These are phyloP conservation scores for Drosophila parabipectinata DNA, from an alignment of 1,140 invertebrate genomes.

Conservation along the genomic window DNA sequence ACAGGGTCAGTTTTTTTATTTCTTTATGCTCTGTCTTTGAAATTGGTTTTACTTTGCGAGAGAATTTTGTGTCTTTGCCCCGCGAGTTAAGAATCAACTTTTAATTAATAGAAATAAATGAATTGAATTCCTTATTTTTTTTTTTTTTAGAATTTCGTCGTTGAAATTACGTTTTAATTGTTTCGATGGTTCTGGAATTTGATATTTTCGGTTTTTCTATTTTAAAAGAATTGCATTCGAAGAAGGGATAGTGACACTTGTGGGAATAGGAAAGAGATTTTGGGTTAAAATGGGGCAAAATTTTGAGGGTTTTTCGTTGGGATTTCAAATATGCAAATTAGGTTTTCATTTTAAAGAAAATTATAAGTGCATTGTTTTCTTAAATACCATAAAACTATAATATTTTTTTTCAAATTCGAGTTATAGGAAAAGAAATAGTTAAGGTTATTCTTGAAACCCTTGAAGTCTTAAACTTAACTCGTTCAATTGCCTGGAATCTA, in stretches of 20 bases:
- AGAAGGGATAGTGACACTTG: conserved; percentile 35
- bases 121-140: conserved; percentile 5
- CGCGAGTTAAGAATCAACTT: conserved; percentile 45
- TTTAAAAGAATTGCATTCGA: conserved; percentile 23
- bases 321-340: conserved; percentile 17
- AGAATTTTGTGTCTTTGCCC: conserved; percentile 23
- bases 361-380: conserved; percentile 2
- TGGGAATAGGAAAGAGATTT: conserved; percentile 34
- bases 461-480: not conserved
- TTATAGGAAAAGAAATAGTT: not conserved
- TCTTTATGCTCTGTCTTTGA: conserved; percentile 12
- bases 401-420: not conserved
- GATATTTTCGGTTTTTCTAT: conserved; percentile 33
- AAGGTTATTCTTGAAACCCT: not conserved
- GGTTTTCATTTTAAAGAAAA: not conserved
- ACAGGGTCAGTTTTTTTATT: conserved; percentile 31
- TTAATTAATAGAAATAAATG: conserved; percentile 60
- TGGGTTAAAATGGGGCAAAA: not conserved
- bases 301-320: conserved; percentile 33
- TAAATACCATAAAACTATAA: not conserved
- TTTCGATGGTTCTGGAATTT: conserved; percentile 38
- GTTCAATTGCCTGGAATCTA: not conserved
- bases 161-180: conserved; percentile 51
- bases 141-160: conserved; percentile 14
- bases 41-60: conserved; percentile 30